Evolutionary conservation across 2,113 vertebrate genomes (phyloP).

Genomic region (Dendropsophus ebraccatus): DNA sequence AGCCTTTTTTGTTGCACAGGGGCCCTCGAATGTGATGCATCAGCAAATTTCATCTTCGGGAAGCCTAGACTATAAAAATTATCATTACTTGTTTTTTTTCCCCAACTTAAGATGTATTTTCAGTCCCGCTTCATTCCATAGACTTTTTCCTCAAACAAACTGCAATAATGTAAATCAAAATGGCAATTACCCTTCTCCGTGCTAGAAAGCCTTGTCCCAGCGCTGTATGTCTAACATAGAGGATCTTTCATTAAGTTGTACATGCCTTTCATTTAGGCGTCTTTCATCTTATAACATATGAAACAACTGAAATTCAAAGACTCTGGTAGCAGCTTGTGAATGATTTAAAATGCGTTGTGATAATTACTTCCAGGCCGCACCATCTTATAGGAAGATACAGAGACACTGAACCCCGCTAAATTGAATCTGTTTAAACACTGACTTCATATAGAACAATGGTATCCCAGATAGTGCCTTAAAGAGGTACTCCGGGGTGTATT

Average conservation of each 20-base stretch:
- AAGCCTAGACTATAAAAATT: not conserved
- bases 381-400: not conserved
- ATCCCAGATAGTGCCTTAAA: too few species aligned
- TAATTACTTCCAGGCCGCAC: slow-evolving; percentile 32
- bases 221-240: not conserved
- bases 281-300: slow-evolving; percentile 50
- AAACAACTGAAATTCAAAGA: slow-evolving; percentile 31
- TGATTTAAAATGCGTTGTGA: slow-evolving; percentile 8
- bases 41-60: not conserved
- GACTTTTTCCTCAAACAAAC: too few species aligned
- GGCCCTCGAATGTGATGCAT: too few species aligned
- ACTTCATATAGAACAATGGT: not conserved
- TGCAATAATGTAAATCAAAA: slow-evolving; percentile 23
- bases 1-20: too few species aligned
- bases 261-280: slow-evolving; percentile 37
- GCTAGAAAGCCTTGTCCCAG: slow-evolving; percentile 1
- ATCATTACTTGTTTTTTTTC: not conserved
- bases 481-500: too few species aligned
- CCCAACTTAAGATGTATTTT: not conserved
- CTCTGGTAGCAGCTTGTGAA: slow-evolving; percentile 27
- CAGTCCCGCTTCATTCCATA: too few species aligned
- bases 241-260: slow-evolving; percentile 29
- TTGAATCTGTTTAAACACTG: not conserved
- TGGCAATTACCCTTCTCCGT: slow-evolving; percentile 20
- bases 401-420: not conserved